Evolutionary conservation across 2,797 vertebrate species (phyloP), one percentile per base, ranked within the genome.

Genomic region (Gorsachius magnificus): DNA sequence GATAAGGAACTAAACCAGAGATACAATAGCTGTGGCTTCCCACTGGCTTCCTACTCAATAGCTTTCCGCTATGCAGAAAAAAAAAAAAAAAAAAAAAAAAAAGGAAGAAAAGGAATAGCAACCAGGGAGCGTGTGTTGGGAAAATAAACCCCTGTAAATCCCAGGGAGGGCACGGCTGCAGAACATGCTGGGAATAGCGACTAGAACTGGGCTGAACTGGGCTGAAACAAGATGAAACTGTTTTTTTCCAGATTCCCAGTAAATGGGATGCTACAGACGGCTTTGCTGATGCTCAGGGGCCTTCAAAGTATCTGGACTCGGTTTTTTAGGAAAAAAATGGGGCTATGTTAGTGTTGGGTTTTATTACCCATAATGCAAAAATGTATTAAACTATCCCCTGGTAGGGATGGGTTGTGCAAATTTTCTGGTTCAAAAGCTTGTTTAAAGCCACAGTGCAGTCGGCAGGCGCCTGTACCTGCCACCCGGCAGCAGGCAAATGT

Each of bases 21-120:
- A 88, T 88, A 97, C 92, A 96, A 97, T 97, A 95, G 92, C 95
- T 92, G 87, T 91, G 94, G 95, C 94, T 96, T 96, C 96, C 92
- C 96, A 95, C 95, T 95, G 96, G 84, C 81, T 95, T 97, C 89
- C 94, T 92, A 80, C 94, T 97, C 90, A 96, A 96, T 93, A 94
- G 81, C 28, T 92, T 96, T 95, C 85, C 76, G 91, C 85, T 89
- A 77, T 78, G 95, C 92, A 56, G 83, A 43, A 45, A 71, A 21
- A 5, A 24, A 16, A 57, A 38, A 38, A 38, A 38, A 38, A 38
- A 38, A 57, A 14, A 4, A 63, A 15, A 53, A 26, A 18, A 4
- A 5, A 11, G 6, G 16, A 74, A 72, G 20, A 66, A 80, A 89
- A 95, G 79, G 68, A 95, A 93, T 85, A 87, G 50, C 25, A 75